These are phyloP conservation scores for Neosalanx taihuensis DNA, from an alignment of 2,797 vertebrate species.

Conservation along the genomic window DNA sequence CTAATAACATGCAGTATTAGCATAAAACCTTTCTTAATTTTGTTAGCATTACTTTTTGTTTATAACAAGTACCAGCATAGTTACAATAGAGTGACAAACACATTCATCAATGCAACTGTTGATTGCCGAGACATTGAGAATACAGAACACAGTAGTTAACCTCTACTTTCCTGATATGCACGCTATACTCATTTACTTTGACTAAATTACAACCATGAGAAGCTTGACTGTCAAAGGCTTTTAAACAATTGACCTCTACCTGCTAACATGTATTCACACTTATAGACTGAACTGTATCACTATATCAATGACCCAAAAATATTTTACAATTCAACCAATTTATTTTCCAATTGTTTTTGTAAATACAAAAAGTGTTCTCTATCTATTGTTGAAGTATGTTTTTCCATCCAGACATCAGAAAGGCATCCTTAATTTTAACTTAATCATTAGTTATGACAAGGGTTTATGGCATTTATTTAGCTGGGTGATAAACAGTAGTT, in stretches of 20 bases:
- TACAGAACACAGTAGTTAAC: background rate
- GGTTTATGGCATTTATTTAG: background rate
- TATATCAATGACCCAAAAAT: too few species aligned
- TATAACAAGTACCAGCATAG: conserved; percentile 11
- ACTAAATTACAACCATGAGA: background rate
- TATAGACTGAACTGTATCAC: background rate
- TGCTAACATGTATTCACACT: background rate
- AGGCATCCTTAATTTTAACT: background rate
- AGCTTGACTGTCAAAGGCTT: background rate
- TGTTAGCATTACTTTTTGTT: background rate
- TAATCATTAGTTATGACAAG: background rate
- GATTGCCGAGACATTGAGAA: conserved; percentile 3
- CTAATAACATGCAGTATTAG: conserved; percentile 31
- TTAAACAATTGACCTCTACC: background rate
- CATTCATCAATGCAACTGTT: conserved; percentile 3
- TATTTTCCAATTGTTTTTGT: too few species aligned
- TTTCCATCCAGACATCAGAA: too few species aligned
- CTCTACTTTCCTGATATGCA: background rate
- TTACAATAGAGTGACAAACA: conserved; percentile 21
- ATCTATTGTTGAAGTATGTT: too few species aligned
- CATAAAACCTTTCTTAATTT: too few species aligned
- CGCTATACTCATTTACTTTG: background rate
- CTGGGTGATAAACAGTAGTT: background rate
- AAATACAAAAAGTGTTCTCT: too few species aligned
- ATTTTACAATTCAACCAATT: too few species aligned